Percentiles rank a stretch among this genome's conserved stretches.
Conservation (phyloP, 2,888 invertebrate genomes). For the Corbicula japonica region DNA sequence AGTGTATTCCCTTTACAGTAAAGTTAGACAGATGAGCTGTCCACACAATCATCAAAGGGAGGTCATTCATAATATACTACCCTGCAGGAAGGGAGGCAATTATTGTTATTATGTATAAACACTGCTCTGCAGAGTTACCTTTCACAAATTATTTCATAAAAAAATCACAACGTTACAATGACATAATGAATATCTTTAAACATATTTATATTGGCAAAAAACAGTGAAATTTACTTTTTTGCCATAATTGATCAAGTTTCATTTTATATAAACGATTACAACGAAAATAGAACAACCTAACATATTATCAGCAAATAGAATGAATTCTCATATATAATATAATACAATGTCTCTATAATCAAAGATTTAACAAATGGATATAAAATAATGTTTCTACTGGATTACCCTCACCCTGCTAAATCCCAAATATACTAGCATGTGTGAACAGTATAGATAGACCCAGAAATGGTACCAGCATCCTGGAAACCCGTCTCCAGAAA, state of each 20-base stretch:
- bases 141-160: constrained; percentile 22
- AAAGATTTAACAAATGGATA: constrained; percentile 2
- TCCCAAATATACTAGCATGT: no score
- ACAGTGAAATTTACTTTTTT: constrained; percentile 24
- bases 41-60: constrained; percentile 42
- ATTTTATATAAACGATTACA: constrained; percentile 52
- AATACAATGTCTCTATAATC: constrained; percentile 17
- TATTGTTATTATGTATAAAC: constrained; percentile 26
- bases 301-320: constrained; percentile 16
- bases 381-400: no score
- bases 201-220: constrained; percentile 40
- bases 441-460: no score
- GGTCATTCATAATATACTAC: constrained; percentile 51
- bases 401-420: no score
- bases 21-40: no score
- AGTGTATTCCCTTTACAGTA: no score
- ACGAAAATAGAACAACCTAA: constrained; percentile 43
- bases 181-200: constrained; percentile 15
- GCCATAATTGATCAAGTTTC: constrained; percentile 24
- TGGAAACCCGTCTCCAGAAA: no score
- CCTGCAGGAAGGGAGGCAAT: constrained; percentile 55
- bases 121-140: constrained; percentile 52
- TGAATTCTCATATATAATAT: constrained; percentile 17
- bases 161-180: constrained; percentile 35
- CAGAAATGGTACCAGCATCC: no score